Conservation (phyloP, 1,140 invertebrate genomes). For the Augochlora pura region DNA sequence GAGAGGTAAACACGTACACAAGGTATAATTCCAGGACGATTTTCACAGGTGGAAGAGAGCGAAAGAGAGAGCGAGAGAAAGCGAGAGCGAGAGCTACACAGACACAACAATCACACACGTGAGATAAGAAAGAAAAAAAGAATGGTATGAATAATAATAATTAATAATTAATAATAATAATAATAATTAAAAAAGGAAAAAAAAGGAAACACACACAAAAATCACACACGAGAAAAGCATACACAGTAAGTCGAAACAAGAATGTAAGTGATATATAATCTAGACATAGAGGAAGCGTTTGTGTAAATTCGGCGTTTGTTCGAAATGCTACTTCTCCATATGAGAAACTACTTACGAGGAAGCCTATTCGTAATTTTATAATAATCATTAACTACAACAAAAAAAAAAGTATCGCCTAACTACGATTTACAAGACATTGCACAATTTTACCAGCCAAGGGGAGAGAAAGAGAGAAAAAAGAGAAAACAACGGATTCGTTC, state of each 20-base stretch:
- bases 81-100: too few relatives aligned
- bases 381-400: constrained; percentile 64
- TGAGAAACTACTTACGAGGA: constrained; percentile 64
- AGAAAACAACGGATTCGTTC: constrained; percentile 68
- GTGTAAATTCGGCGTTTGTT: constrained; percentile 76
- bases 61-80: too few relatives aligned
- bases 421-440: constrained; percentile 65
- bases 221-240: constrained; percentile 64
- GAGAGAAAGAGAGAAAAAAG: too few relatives aligned
- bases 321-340: constrained; percentile 72
- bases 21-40: constrained; percentile 14
- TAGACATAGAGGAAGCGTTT: constrained; percentile 74
- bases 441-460: constrained; percentile 64
- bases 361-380: constrained; percentile 75
- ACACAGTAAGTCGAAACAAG: constrained; percentile 72
- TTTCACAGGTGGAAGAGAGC: background rate
- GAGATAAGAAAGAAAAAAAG: constrained; percentile 54
- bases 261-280: constrained; percentile 77
- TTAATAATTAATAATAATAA: too few relatives aligned
- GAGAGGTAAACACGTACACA: too few relatives aligned
- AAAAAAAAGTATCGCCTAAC: constrained; percentile 70
- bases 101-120: constrained; percentile 32
- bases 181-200: constrained; percentile 29
- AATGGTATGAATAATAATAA: constrained; percentile 6
- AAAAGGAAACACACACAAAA: constrained; percentile 5